Evolutionary conservation across 2,888 invertebrate species (phyloP), one percentile per base, ranked within the genome.

Genomic region (Pyrrhosoma nymphula): DNA sequence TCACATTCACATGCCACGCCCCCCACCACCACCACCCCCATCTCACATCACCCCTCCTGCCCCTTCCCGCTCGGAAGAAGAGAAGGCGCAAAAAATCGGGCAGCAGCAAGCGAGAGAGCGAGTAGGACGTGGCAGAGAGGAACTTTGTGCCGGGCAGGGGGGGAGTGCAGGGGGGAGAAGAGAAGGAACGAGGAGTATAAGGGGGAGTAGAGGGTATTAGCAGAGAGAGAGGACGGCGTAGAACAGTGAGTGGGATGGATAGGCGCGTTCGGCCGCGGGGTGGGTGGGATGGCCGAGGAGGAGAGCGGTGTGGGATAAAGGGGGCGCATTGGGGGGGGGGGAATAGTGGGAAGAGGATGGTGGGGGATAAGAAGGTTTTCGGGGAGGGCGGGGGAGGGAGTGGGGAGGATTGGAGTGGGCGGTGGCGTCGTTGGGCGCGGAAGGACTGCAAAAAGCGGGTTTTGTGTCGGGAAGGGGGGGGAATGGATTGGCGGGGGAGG

Each of bases 381-480:
- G 55, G 23, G 89, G 55, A n/a, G 56, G 23, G n/a, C 20, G 16
- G 47, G 47, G 56, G n/a, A 56, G 14, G 55, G 35, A 18, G 23
- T 39, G n/a, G 60, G 91, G 63, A 20, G 56, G 90, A 30, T 47
- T 30, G 47, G 12, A 69, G 91, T 35, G 60, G 90, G 56, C 30
- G 56, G 91, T 20, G 39, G 91, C 91, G 91, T 91, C 91, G 91
- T 35, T 91, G 91, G 91, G 91, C 63, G 91, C 91, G 93, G 69
- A 69, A 69, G 91, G 60, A 75, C 69, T 47, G 93, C 93, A 93
- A 93, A 93, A 93, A 93, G 69, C n/a, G 93, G 93, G 35, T 56
- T 91, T 91, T 91, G 91, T 91, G 91, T 91, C 56, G 91, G 91
- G 91, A 30, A 12, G n/a, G 56, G 55, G 55, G 89, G n/a, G 39